Evolutionary conservation across 2,797 vertebrate genomes (phyloP), one percentile per base, ranked within the genome.

Genomic region (Danio choprae): DNA sequence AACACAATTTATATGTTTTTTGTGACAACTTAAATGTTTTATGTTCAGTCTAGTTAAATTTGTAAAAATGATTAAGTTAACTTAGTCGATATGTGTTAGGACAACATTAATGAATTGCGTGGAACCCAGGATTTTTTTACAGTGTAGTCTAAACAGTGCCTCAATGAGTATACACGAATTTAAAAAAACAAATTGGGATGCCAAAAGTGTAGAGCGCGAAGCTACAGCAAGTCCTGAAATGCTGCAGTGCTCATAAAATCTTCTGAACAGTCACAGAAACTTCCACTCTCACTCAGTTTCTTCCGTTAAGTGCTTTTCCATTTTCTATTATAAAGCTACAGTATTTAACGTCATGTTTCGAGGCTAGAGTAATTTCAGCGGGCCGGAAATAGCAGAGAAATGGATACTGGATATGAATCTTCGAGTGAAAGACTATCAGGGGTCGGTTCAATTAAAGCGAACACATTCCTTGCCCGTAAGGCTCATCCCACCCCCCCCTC

Each of bases 381-480:
- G 65, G 12, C 44, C 65, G 8, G 20, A 67, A n/a, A 12, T 6
- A 41, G 36, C 11, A 53, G 11, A 55, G 4, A 20, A 55, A 7
- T 44, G 53, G 38, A 58, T 22, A 43, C 2, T 16, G n/a, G 12
- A 59, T 68, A 59, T 15, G 0, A 77, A 62, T 60, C 58, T 22
- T 22, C n/a, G 46, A 55, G 16, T 56, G 36, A 67, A 72, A 40
- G 41, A 81, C 75, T 62, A 75, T 79, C 48, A 69, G 29, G 29
- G 36, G 46, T 65, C 62, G 60, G 74, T 82, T 85, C 77, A 82
- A 62, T 85, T 74, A 43, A 53, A 63, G 38, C 43, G 7, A 43
- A 81, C 51, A 73, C 84, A 83, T 81, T 84, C 75, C 69, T 53
- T 55, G 12, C 41, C 77, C 58, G 56, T 63, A 15, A 22, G n/a